These are phyloP conservation scores for Tribolium freemani DNA, from an alignment of 2,888 invertebrate species.

Conservation along the genomic window DNA sequence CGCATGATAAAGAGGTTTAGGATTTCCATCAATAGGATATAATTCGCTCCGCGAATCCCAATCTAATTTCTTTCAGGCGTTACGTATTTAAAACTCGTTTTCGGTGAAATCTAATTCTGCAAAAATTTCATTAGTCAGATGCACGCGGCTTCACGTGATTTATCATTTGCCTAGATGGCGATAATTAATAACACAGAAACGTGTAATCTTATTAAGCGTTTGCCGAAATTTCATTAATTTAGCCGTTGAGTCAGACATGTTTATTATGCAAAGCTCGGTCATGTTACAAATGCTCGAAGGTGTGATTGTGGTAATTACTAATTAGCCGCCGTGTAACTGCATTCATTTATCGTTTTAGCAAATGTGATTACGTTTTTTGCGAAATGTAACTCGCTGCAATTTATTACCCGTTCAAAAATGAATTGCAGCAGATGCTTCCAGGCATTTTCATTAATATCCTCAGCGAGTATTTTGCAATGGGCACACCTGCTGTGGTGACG, in stretches of 20 bases:
- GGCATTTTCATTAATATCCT: conserved; percentile 18
- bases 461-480: background rate
- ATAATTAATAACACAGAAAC: conserved; percentile 18
- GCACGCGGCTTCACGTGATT: conserved; percentile 3
- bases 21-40: conserved; percentile 8
- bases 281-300: conserved; percentile 14
- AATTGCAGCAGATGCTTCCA: conserved; percentile 3
- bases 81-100: background rate
- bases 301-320: conserved; percentile 24
- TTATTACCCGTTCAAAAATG: background rate
- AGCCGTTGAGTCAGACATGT: conserved; percentile 1
- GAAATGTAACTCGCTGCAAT: background rate
- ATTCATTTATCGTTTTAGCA: background rate
- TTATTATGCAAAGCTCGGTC: conserved; percentile 9
- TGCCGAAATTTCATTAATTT: conserved; percentile 32
- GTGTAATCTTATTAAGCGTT: conserved; percentile 21
- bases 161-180: background rate
- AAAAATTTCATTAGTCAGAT: conserved; percentile 11
- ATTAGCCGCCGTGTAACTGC: conserved; percentile 13
- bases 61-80: too few relatives aligned
- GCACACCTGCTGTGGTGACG: conserved; percentile 13
- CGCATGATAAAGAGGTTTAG: conserved; percentile 10
- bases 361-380: background rate
- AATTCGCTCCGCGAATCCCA: background rate
- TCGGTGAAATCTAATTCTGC: background rate